These are phyloP conservation scores for Phaethornis superciliosus DNA, from an alignment of 2,113 vertebrate species.

Conservation along the genomic window DNA sequence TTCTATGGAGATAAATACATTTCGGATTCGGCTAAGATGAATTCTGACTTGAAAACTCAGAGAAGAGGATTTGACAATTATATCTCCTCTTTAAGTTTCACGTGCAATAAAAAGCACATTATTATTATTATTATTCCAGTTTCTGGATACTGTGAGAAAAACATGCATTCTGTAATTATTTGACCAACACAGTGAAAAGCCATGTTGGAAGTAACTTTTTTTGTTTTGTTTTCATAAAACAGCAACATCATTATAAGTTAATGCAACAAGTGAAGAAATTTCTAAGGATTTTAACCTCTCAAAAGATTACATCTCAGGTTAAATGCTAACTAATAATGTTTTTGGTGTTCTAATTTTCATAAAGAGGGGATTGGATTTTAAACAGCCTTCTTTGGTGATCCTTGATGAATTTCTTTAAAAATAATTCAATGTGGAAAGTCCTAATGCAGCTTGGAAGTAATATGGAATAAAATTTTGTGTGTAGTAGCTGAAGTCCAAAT, in stretches of 20 bases:
- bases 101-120: slow-evolving; percentile 82
- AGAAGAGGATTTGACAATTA: slow-evolving; percentile 58
- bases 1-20: slow-evolving; percentile 87
- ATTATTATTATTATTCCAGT: slow-evolving; percentile 43
- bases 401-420: slow-evolving; percentile 46
- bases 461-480: slow-evolving; percentile 50
- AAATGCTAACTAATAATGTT: slow-evolving; percentile 66
- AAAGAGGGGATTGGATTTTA: slow-evolving; percentile 45
- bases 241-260: slow-evolving; percentile 32
- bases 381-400: slow-evolving; percentile 43
- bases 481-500: slow-evolving; percentile 78
- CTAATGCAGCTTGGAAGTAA: slow-evolving; percentile 56
- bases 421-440: slow-evolving; percentile 18
- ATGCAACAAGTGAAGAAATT: slow-evolving; percentile 47
- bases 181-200: slow-evolving; percentile 70
- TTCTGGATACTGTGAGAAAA: slow-evolving; percentile 79
- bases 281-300: slow-evolving; percentile 62
- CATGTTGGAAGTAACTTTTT: slow-evolving; percentile 69
- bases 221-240: slow-evolving; percentile 14
- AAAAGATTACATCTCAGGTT: slow-evolving; percentile 82
- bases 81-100: slow-evolving; percentile 59
- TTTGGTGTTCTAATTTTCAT: slow-evolving; percentile 49
- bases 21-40: slow-evolving; percentile 82
- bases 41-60: slow-evolving; percentile 35
- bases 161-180: slow-evolving; percentile 63